These are phyloP conservation scores for Tautogolabrus adspersus DNA, from an alignment of 2,113 vertebrate species.

Conservation along the genomic window DNA sequence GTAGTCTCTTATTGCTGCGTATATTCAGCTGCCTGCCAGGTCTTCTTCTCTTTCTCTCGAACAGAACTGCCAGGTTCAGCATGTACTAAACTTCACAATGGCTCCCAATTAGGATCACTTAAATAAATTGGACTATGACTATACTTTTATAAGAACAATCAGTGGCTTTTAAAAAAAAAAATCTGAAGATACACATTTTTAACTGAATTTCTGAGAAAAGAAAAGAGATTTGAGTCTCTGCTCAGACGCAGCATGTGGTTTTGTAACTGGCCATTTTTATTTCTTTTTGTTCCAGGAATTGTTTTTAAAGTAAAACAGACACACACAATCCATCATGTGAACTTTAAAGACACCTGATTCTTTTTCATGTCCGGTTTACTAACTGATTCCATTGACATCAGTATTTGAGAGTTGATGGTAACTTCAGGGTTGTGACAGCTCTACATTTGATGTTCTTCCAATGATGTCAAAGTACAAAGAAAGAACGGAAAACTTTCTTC, in stretches of 20 bases:
- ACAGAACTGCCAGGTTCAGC: not conserved
- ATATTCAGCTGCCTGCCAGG: not conserved
- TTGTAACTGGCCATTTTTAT: constrained; percentile 17
- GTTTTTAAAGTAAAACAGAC: constrained; percentile 19
- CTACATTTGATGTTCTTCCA: constrained; percentile 8
- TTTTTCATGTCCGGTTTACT: constrained; percentile 18
- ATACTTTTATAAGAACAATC: constrained; percentile 17
- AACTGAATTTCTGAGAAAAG: constrained; percentile 13
- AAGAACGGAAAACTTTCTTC: constrained; percentile 5
- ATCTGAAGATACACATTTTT: not conserved
- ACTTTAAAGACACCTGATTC: constrained; percentile 46
- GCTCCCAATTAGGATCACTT: not conserved
- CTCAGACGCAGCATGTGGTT: constrained; percentile 33
- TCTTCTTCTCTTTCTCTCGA: not conserved
- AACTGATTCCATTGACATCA: constrained; percentile 12
- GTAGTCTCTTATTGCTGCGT: not conserved
- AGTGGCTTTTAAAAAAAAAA: constrained; percentile 12
- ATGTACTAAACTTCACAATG: not conserved
- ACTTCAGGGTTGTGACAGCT: constrained; percentile 9
- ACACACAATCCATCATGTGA: constrained; percentile 56
- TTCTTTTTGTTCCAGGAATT: constrained; percentile 39
- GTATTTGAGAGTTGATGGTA: constrained; percentile 19
- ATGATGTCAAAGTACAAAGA: not conserved
- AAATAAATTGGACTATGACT: not conserved
- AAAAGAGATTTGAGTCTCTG: not conserved